Evolutionary conservation across 2,113 vertebrate species (phyloP).

Genomic region (Lamprologus ornatipinnis): DNA sequence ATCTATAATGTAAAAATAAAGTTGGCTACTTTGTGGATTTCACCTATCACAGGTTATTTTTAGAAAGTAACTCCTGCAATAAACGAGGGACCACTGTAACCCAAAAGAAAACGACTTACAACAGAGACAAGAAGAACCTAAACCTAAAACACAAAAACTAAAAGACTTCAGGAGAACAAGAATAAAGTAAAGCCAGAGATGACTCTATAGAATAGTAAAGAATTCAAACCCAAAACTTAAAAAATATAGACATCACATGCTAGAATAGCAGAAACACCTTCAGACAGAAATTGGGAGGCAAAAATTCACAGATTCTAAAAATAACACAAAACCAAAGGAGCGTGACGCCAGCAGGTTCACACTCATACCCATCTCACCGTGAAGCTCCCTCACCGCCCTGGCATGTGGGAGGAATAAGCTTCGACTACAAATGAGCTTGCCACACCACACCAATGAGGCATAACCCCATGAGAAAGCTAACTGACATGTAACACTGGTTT

Average conservation of each 20-base stretch:
- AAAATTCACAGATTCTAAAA: neutral
- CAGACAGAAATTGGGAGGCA: neutral
- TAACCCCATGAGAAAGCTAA: neutral
- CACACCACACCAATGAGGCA: neutral
- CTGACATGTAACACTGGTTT: neutral
- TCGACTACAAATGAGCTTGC: neutral
- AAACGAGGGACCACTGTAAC: neutral
- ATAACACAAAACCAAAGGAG: neutral
- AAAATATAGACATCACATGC: neutral
- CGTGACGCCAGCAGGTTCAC: neutral
- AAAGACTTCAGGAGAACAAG: neutral
- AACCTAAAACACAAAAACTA: neutral
- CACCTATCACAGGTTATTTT: neutral
- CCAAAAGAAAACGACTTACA: neutral
- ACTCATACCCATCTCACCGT: neutral
- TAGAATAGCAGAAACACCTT: neutral
- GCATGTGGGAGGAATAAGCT: neutral
- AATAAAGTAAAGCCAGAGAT: neutral
- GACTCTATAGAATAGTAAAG: neutral
- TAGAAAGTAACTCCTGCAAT: neutral
- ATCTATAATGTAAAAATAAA: neutral
- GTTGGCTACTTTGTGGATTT: neutral
- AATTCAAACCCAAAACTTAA: neutral
- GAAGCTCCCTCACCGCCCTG: neutral
- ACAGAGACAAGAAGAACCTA: neutral